A percentile compares a stretch with the other conserved stretches of the same genome.
Conservation (phyloP, 2,113 vertebrate species). For the Taxidea taxus region DNA sequence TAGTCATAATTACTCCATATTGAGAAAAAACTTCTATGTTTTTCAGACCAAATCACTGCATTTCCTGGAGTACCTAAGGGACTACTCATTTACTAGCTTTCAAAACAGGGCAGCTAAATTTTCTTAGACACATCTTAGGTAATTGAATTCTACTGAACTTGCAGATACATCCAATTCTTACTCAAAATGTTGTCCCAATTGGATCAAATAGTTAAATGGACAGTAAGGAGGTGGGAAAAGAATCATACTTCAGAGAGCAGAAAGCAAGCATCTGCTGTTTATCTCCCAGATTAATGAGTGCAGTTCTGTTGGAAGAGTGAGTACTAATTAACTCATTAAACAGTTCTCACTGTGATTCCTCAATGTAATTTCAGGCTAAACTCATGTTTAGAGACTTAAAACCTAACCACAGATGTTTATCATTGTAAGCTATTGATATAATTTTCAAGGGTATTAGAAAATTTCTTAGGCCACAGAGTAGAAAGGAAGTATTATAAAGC, state of each 20-base stretch:
- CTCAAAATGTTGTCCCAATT: neutral
- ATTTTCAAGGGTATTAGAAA: neutral
- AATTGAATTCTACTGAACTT: neutral
- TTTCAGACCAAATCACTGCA: neutral
- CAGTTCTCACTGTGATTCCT: slow-evolving; percentile 49
- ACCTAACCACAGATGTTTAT: slow-evolving; percentile 18
- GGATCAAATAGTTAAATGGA: neutral
- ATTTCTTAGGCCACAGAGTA: neutral
- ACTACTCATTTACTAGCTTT: neutral
- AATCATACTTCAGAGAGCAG: neutral
- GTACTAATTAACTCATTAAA: slow-evolving; percentile 68
- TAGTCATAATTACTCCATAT: neutral
- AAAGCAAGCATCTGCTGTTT: slow-evolving; percentile 42
- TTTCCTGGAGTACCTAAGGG: neutral
- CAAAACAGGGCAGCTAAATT: neutral
- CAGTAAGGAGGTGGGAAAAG: neutral
- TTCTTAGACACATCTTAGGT: neutral
- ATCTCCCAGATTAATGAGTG: slow-evolving; percentile 57
- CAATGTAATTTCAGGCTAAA: slow-evolving; percentile 50
- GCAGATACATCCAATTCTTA: neutral
- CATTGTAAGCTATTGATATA: neutral
- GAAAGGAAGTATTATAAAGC: neutral
- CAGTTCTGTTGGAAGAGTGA: slow-evolving; percentile 29
- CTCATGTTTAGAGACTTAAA: slow-evolving; percentile 47
- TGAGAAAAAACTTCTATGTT: neutral